Conservation (phyloP, 2,797 vertebrate species). For the Syngnathus rostellatus region DNA sequence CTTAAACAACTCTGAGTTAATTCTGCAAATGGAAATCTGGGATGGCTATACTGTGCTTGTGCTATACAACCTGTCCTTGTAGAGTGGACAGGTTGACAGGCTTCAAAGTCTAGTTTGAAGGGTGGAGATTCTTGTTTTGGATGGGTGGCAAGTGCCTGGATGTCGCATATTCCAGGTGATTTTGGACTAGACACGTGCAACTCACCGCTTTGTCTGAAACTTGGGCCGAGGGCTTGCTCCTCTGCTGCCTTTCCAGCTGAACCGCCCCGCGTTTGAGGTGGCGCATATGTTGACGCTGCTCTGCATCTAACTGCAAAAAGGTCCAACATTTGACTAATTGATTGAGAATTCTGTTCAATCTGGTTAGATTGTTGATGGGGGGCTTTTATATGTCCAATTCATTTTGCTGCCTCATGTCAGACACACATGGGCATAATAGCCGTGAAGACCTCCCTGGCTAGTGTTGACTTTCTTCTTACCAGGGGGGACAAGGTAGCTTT, state of each 20-base stretch:
- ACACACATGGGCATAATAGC: background rate
- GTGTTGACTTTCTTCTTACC: conserved; percentile 65
- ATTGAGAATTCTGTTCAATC: background rate
- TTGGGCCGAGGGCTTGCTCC: conserved; percentile 64
- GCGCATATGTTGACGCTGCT: conserved; percentile 71
- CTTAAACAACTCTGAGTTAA: conserved; percentile 26
- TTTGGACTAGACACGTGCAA: background rate
- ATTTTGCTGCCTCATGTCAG: background rate
- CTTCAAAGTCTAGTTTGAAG: too few species aligned
- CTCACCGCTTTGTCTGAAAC: conserved; percentile 77
- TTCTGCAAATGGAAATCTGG: conserved; percentile 23
- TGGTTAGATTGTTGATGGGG: too few species aligned
- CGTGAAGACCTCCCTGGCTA: too few species aligned
- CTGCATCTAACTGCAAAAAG: conserved; percentile 54
- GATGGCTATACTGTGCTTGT: background rate
- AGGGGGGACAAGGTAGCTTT: conserved; percentile 79
- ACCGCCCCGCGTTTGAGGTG: conserved; percentile 71
- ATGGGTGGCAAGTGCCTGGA: too few species aligned
- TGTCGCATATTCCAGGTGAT: background rate
- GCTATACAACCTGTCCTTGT: background rate
- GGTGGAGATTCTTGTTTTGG: too few species aligned
- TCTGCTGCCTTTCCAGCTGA: conserved; percentile 68
- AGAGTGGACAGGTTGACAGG: too few species aligned
- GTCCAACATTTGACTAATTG: background rate
- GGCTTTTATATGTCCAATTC: background rate